Evolutionary conservation across 2,797 vertebrate genomes (phyloP), one percentile per base, ranked within the genome.

Genomic region (Gallirallus australis): DNA sequence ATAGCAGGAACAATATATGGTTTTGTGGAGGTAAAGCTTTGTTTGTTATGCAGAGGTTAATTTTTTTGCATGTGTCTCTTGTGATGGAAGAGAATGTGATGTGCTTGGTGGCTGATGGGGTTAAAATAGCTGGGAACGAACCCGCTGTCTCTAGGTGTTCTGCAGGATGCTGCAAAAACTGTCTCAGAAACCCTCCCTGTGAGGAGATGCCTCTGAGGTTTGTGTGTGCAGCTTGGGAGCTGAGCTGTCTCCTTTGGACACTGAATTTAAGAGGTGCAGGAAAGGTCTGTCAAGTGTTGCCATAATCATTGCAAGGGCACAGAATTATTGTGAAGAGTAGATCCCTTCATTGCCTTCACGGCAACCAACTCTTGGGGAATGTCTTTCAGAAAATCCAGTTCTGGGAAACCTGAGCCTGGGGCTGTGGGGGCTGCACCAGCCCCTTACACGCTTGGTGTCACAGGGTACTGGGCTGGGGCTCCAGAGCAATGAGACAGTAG

Each of bases 1-100:
- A 31, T 23, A 52, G 6, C 11, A 64, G 53, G 57, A 60, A 45
- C 0, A 2, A 2, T 42, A 2, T 8, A 12, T 48, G 30, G 1
- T 11, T 64, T 80, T 86, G 39, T 63, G 37, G 78, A 2, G 2
- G 10, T 21, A 68, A 69, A 73, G 42, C 45, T 78, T 35, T 0
- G 0, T 88, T 76, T 86, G 52, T 70, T 45, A 23, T 2, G 28
- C 21, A 12, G 40, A 68, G 30, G 69, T 52, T 69, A 12, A 12
- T 61, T 75, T 53, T 59, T 68, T 52, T 72, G 25, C 23, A 17
- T 79, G 12, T 37, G 56, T 86, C 24, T 37, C 2, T 35, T 3
- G 2, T 57, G 50, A 12, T 35, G 45, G 59, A 86, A 86, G 48
- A 47, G 65, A 13, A 47, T 0, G 9, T 42, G 52, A 37, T 25